Conservation (phyloP, 2,888 invertebrate genomes). For the Papilio gigon region DNA sequence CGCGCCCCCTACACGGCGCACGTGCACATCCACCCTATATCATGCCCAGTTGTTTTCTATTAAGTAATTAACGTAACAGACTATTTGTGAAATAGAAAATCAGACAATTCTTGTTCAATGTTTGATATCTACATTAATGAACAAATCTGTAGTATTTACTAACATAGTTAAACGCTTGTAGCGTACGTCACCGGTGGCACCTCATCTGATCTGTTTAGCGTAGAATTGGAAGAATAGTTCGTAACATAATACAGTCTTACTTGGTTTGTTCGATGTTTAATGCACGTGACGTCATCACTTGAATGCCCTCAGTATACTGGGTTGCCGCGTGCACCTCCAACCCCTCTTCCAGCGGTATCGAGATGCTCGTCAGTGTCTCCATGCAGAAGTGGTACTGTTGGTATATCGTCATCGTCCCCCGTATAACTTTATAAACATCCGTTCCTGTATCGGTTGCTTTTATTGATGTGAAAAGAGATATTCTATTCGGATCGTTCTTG, state of each 20-base stretch:
- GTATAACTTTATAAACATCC: slow-evolving; percentile 56
- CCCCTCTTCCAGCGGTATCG: slow-evolving; percentile 84
- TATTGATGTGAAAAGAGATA: slow-evolving; percentile 45
- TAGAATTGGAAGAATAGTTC: too few relatives aligned
- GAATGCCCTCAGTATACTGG: slow-evolving; percentile 80
- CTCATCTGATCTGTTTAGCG: too few relatives aligned
- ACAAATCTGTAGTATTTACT: too few relatives aligned
- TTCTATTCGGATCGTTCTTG: slow-evolving; percentile 52
- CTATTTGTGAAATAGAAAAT: too few relatives aligned
- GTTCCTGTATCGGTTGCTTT: slow-evolving; percentile 51
- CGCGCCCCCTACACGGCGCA: slow-evolving; percentile 88
- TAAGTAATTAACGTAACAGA: too few relatives aligned
- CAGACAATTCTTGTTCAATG: too few relatives aligned
- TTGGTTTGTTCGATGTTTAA: slow-evolving; percentile 78
- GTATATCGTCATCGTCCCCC: slow-evolving; percentile 58
- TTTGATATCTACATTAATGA: too few relatives aligned
- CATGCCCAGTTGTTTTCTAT: too few relatives aligned
- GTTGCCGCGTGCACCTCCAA: slow-evolving; percentile 82
- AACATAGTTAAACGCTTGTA: too few relatives aligned
- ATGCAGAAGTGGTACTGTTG: slow-evolving; percentile 86
- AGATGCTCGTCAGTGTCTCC: slow-evolving; percentile 84
- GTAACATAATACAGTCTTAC: too few relatives aligned
- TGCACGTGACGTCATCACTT: slow-evolving; percentile 74
- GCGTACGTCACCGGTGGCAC: too few relatives aligned
- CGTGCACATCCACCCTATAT: slow-evolving; percentile 53